Evolutionary conservation across 2,113 vertebrate species (phyloP), one percentile per base, ranked within the genome.

Genomic region (Trematomus loennbergii): DNA sequence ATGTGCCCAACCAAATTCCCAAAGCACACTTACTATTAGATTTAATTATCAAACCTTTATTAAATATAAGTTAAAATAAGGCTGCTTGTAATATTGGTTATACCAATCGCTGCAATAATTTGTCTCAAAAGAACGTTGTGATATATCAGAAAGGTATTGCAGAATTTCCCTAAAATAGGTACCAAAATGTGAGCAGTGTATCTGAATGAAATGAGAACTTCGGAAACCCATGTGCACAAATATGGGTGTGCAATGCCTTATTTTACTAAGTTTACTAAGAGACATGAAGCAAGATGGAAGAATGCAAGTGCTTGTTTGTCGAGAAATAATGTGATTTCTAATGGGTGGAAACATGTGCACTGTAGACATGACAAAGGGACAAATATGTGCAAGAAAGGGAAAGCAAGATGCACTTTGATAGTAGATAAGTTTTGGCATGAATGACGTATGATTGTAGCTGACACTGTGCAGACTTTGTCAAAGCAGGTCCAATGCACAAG

Each of bases 401-500:
- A 78, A 3, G 3, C 18, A 1, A 78, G 52, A 79, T 61, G 64
- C 62, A 83, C 65, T 85, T 83, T 83, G 73, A 54, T 36, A 12
- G 76, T 73, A 71, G 55, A 65, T 43, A 50, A n/a, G n/a, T 64
- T 86, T 68, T 78, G 73, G 50, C 22, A 50, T 57, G 78, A 83
- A 25, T 33, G 86, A 90, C 88, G 57, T 50, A 67, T 84, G 87
- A 93, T 89, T 93, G 90, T 93, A 92, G 53, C 20, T 75, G 57
- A 52, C 25, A 52, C 59, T 76, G 77, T 75, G 69, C 5, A 52
- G 65, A 72, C 33, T 75, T 9, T 66, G 83, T 79, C 15, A 50
- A 29, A 52, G 73, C 73, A 64, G 61, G 75, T 83, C 57, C 71
- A 61, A 80, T 73, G 82, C 80, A 89, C 85, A 72, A 71, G 48